Evolutionary conservation across 2,888 invertebrate genomes (phyloP).

Genomic region (Ophion ventricosus): DNA sequence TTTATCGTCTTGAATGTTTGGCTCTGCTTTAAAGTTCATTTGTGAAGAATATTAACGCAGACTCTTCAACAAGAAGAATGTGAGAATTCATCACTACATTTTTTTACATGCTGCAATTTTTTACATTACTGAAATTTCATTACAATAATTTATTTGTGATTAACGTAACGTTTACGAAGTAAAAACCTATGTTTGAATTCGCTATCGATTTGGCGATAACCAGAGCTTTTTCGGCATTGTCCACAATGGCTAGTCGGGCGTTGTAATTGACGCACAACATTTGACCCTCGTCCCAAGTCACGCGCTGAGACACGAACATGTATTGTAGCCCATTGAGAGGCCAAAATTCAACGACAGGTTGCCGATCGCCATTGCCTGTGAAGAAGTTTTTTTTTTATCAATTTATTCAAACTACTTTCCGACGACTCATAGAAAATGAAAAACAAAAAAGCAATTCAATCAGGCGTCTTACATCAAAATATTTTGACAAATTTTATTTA

Average conservation of each 20-base stretch:
- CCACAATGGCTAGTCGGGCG: conserved; percentile 82
- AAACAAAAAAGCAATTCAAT: conserved; percentile 3
- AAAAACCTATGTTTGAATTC: conserved; percentile 84
- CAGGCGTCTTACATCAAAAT: not conserved
- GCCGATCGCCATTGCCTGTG: conserved; percentile 65
- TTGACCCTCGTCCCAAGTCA: conserved; percentile 84
- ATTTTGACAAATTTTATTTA: not conserved
- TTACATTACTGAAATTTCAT: too few relatives aligned
- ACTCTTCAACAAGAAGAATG: too few relatives aligned
- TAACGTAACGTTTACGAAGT: not conserved
- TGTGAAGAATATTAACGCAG: not conserved
- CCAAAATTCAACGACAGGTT: conserved; percentile 77
- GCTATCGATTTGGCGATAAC: conserved; percentile 84
- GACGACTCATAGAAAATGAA: not conserved
- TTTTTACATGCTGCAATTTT: too few relatives aligned
- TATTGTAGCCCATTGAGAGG: conserved; percentile 83
- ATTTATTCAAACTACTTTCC: not conserved
- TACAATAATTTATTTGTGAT: not conserved
- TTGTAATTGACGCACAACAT: conserved; percentile 78
- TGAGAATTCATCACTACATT: too few relatives aligned
- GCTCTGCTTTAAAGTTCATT: not conserved
- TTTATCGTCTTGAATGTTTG: not conserved
- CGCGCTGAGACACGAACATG: conserved; percentile 83
- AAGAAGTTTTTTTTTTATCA: not conserved
- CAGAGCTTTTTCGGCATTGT: conserved; percentile 83